Evolutionary conservation across 2,113 vertebrate species (phyloP).

Genomic region (Athene cunicularia): DNA sequence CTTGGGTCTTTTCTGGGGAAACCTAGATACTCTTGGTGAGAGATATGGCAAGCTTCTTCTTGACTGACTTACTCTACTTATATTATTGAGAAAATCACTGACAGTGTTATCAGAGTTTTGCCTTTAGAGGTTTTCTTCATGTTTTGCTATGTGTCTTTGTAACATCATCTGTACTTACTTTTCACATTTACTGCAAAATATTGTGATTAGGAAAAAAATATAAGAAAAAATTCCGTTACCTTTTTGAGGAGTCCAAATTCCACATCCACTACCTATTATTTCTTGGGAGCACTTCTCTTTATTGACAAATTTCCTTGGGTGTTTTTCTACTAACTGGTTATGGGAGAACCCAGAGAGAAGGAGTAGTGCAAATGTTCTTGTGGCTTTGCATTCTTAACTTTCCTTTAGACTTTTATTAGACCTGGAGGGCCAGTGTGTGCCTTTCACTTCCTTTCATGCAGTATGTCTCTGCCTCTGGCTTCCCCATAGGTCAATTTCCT

Average conservation of each 20-base stretch:
- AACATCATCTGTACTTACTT: not conserved
- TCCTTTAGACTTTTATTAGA: not conserved
- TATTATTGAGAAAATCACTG: not conserved
- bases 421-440: rapidly evolving
- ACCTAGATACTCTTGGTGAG: not conserved
- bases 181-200: not conserved
- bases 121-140: not conserved
- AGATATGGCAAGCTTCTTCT: not conserved
- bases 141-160: not conserved
- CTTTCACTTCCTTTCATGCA: not conserved
- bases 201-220: not conserved
- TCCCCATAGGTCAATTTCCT: not conserved
- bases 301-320: not conserved
- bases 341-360: not conserved
- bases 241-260: not conserved
- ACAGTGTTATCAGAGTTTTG: not conserved
- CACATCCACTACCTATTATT: not conserved
- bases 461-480: not conserved
- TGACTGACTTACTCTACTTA: not conserved
- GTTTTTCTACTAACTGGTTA: not conserved
- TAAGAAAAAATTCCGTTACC: not conserved
- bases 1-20: not conserved
- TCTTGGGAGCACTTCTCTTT: not conserved
- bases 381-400: not conserved
- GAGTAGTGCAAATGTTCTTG: not conserved